phyloP scores from a whole-genome alignment of 2,113 vertebrate genomes.

The Castor canadensis region DNA sequence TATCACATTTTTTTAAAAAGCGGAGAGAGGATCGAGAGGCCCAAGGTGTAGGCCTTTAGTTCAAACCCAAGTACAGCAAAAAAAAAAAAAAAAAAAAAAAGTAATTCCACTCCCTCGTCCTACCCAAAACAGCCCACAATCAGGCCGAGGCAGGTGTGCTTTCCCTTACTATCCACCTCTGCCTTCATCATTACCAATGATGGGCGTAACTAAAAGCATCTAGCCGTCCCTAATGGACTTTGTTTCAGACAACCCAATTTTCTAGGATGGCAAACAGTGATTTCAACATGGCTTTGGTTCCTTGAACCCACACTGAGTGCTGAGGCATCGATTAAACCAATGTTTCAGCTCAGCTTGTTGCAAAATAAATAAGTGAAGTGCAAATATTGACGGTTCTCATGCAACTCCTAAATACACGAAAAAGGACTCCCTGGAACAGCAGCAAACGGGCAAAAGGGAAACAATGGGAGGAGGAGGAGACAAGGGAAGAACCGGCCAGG shows the following conservation, averaged over 20 bases:
- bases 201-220: background rate
- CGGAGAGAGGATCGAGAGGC: too few relatives aligned
- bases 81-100: too few relatives aligned
- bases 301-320: conserved; percentile 55
- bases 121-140: background rate
- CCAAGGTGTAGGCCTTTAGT: too few relatives aligned
- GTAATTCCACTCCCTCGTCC: background rate
- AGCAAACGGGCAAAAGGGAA: conserved; percentile 69
- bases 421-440: conserved; percentile 62
- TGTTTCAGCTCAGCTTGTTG: conserved; percentile 80
- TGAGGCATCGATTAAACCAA: conserved; percentile 71
- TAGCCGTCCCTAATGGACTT: conserved; percentile 59
- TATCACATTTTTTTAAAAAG: too few relatives aligned
- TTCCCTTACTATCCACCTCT: background rate
- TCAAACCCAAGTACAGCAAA: too few relatives aligned
- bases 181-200: background rate
- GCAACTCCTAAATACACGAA: conserved; percentile 75
- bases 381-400: conserved; percentile 84
- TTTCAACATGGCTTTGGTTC: conserved; percentile 71
- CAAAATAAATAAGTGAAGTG: conserved; percentile 79
- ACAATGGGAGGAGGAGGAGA: conserved; percentile 69
- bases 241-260: conserved; percentile 64
- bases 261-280: conserved; percentile 56
- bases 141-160: background rate
- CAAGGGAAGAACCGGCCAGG: conserved; percentile 45